phyloP scores from a whole-genome alignment of 2,113 vertebrate species.

The Cromileptes altivelis region DNA sequence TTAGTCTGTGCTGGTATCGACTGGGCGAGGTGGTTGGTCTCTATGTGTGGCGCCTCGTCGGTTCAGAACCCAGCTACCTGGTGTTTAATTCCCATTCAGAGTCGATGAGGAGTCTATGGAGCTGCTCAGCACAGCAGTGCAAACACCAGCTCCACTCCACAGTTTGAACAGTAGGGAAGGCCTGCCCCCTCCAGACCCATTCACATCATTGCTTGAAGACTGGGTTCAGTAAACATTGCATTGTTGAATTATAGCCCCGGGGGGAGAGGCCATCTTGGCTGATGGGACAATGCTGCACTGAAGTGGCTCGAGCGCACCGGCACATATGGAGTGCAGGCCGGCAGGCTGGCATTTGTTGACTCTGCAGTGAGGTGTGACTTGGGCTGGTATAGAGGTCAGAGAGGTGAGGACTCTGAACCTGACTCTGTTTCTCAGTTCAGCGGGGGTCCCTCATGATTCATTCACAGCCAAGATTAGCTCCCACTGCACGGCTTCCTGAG shows the following conservation, averaged over 20 bases:
- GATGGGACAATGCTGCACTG: conserved; percentile 54
- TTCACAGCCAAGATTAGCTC: conserved; percentile 25
- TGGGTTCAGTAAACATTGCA: conserved; percentile 77
- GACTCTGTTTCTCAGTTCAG: conserved; percentile 51
- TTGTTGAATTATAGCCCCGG: conserved; percentile 71
- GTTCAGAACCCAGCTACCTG: conserved; percentile 39
- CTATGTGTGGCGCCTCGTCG: conserved; percentile 21
- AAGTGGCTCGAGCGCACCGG: conserved; percentile 51
- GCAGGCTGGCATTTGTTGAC: conserved; percentile 68
- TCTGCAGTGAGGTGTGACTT: conserved; percentile 75
- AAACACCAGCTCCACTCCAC: conserved; percentile 68
- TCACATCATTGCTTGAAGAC: conserved; percentile 75
- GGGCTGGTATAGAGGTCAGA: conserved; percentile 60
- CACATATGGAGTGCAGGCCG: conserved; percentile 65
- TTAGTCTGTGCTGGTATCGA: conserved; percentile 11
- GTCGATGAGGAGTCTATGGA: conserved; percentile 34
- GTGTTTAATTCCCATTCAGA: conserved; percentile 58
- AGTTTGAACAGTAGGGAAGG: conserved; percentile 72
- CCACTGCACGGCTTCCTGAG: neutral
- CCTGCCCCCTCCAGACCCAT: conserved; percentile 42
- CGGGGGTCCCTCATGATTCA: conserved; percentile 42
- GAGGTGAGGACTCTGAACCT: conserved; percentile 66
- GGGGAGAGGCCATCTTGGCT: conserved; percentile 61
- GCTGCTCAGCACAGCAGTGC: conserved; percentile 62
- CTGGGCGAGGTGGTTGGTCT: neutral